Conservation (phyloP, 1,140 invertebrate species). For the Trichogramma pretiosum region DNA sequence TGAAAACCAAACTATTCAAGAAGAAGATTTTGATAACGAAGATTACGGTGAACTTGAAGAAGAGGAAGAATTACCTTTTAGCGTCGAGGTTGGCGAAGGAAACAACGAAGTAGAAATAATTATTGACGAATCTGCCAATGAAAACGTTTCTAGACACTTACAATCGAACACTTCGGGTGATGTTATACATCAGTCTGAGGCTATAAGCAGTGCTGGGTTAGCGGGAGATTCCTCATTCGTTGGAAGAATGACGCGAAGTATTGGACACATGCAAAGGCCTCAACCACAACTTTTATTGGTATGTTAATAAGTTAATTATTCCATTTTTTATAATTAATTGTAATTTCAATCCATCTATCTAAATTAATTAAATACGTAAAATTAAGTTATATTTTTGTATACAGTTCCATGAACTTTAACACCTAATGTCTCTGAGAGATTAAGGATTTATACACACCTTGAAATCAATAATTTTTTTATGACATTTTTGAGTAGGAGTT, state of each 20-base stretch:
- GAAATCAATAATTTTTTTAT: too few relatives aligned
- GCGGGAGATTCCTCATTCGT: slow-evolving; percentile 44
- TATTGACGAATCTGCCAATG: slow-evolving; percentile 45
- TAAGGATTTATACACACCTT: too few relatives aligned
- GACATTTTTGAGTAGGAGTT: too few relatives aligned
- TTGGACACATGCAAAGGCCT: slow-evolving; percentile 39
- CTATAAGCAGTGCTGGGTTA: slow-evolving; percentile 49
- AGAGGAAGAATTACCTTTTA: slow-evolving; percentile 46
- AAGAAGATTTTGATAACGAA: slow-evolving; percentile 50
- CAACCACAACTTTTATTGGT: slow-evolving; percentile 42
- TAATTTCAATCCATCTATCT: neutral
- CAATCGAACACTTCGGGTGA: slow-evolving; percentile 28
- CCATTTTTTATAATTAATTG: slow-evolving; percentile 6
- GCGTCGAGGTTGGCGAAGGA: slow-evolving; percentile 42
- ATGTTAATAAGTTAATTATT: too few relatives aligned
- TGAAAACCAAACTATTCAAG: slow-evolving; percentile 47
- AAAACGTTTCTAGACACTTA: slow-evolving; percentile 50
- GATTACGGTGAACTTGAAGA: slow-evolving; percentile 50
- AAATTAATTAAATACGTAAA: neutral
- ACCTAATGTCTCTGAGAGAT: too few relatives aligned
- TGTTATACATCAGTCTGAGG: slow-evolving; percentile 46
- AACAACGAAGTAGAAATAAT: slow-evolving; percentile 62
- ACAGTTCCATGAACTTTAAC: too few relatives aligned
- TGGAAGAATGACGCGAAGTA: slow-evolving; percentile 37
- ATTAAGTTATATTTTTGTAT: too few relatives aligned